Base-by-base conservation (phyloP, 1,140 invertebrate genomes). In the Muscidifurax raptorellus region DNA sequence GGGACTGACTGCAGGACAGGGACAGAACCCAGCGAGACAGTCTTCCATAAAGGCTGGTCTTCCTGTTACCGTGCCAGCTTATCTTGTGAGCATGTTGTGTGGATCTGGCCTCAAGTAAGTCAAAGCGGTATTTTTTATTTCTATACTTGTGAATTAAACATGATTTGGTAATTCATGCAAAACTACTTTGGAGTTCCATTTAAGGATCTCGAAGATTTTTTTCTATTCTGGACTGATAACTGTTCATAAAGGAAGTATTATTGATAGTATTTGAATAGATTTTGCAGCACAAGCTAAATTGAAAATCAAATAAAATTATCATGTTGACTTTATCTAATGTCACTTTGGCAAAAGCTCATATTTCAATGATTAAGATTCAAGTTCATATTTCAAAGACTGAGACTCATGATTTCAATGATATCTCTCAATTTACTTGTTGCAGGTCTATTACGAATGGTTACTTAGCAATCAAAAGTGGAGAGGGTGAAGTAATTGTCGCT, bases 11-110 rank as follows among this genome's bases (percentile, higher is more conserved):
- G 95, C 96, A 66, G 96, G 94, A 10, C 95, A 97, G 92, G 97
- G 97, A 32, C 97, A 98, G 93, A 98, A 98, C 93, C 96, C 97
- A 82, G 96, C 96, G 0, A 94, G 97, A 86, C 97, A 98, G 91
- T 96, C 97, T 67, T 93, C 96, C 18, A 91, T 97, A 3, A 94
- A 95, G 87, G 96, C 96, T 77, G 97, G 96, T n/a, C 90, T 98
- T 87, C 96, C 97, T 44, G 91, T 95, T 84, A 89, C 93, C 79
- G 95, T 96, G 40, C 96, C 97, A 74, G 95, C 97, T 47, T 96
- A 95, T 90, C 92, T 94, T n/a, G 90, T 98, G 12, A 98, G 97
- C 89, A 96, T 97, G 96, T 91, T 98, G 4, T 98, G 97, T 93
- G 97, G 97, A 44, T 98, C 97, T 69, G 97, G 97, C 12, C 90